Evolutionary conservation across 2,113 vertebrate species (phyloP).

Genomic region (Peucedramus taeniatus): DNA sequence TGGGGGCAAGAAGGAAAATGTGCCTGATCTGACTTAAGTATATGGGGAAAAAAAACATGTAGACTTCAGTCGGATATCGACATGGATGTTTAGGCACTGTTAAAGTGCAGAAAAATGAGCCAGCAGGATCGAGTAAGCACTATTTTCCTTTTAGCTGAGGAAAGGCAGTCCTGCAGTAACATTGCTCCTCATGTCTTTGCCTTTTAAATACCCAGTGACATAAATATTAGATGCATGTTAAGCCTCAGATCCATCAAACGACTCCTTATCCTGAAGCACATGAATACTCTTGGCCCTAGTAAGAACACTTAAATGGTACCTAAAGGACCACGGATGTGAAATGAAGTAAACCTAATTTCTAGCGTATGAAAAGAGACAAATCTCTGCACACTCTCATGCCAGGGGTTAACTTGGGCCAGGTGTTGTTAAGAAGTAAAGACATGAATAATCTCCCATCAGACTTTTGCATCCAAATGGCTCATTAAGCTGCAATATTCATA

Average conservation of each 20-base stretch:
- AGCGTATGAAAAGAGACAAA: neutral
- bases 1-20: neutral
- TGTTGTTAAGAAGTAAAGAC: neutral
- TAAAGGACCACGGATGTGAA: neutral
- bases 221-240: conserved; percentile 38
- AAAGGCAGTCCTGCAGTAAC: neutral
- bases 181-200: neutral
- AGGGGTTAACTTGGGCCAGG: neutral
- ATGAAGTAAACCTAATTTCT: neutral
- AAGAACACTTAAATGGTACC: neutral
- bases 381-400: neutral
- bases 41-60: neutral
- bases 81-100: neutral
- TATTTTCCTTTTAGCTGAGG: neutral
- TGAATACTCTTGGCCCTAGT: neutral
- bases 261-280: conserved; percentile 6
- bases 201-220: neutral
- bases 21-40: neutral
- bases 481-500: conserved; percentile 29
- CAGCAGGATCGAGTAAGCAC: neutral
- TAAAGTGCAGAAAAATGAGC: neutral
- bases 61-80: neutral
- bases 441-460: neutral
- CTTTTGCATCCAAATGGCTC: conserved; percentile 34
- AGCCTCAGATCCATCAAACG: conserved; percentile 1